Percentiles rank a stretch among this genome's conserved stretches.
Evolutionary conservation across 2,113 vertebrate genomes (phyloP).

Genomic region (Atractosteus spatula): DNA sequence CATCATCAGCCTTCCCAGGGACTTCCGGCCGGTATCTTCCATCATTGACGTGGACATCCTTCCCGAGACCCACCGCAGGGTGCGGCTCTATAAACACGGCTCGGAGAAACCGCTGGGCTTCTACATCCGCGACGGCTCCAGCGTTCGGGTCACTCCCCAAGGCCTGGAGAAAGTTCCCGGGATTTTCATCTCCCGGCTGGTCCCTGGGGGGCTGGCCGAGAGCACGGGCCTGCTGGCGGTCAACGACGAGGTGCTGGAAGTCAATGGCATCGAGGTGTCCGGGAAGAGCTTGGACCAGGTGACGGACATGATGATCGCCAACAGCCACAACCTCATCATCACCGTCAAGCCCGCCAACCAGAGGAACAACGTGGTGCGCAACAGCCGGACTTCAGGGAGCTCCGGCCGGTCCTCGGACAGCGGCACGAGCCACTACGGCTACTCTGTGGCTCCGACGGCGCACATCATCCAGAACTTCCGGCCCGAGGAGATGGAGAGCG

Average conservation of each 20-base stretch:
- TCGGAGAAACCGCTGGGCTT: constrained; percentile 92
- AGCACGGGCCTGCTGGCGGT: constrained; percentile 92
- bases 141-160: constrained; percentile 87
- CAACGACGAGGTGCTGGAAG: constrained; percentile 94
- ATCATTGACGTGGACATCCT: constrained; percentile 97
- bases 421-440: constrained; percentile 74
- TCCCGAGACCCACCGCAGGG: constrained; percentile 89
- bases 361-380: constrained; percentile 87
- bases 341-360: constrained; percentile 95
- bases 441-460: constrained; percentile 40
- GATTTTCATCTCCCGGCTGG: constrained; percentile 87
- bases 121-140: constrained; percentile 94
- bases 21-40: constrained; percentile 95
- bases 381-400: constrained; percentile 84
- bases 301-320: constrained; percentile 99
- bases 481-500: constrained; percentile 83
- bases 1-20: constrained; percentile 89
- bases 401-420: constrained; percentile 90
- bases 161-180: constrained; percentile 93
- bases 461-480: constrained; percentile 74
- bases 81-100: constrained; percentile 93
- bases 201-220: constrained; percentile 90
- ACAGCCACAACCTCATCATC: constrained; percentile 97
- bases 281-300: constrained; percentile 96
- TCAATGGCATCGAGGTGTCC: constrained; percentile 93